A percentile compares a stretch with the other conserved stretches of the same genome.
Evolutionary conservation across 2,113 vertebrate species (phyloP).

Genomic region (Apus apus): DNA sequence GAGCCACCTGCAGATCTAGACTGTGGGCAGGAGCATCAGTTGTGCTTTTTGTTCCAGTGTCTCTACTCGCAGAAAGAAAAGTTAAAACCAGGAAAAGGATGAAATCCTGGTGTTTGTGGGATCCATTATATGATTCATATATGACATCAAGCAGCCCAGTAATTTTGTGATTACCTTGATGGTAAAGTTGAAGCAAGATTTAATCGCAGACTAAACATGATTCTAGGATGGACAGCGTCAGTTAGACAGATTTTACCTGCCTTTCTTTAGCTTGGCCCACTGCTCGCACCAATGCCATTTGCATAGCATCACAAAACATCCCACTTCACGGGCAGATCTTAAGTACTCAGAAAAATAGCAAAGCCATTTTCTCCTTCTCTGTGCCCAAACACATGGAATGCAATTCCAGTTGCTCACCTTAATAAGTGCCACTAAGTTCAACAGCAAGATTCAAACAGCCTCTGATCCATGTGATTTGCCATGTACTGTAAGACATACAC

Average conservation of each 20-base stretch:
- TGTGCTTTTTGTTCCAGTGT: neutral
- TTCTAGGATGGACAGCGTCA: neutral
- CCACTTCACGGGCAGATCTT: neutral
- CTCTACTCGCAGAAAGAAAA: neutral
- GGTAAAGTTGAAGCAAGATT: neutral
- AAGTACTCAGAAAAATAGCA: neutral
- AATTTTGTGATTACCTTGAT: neutral
- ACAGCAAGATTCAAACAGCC: neutral
- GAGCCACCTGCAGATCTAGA: neutral
- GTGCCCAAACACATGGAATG: neutral
- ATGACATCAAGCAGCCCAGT: neutral
- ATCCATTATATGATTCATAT: neutral
- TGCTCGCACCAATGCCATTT: neutral
- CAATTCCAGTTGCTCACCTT: conserved; percentile 9
- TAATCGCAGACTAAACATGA: accelerated
- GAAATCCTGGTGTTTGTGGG: neutral
- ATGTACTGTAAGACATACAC: neutral
- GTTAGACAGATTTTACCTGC: neutral
- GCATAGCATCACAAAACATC: neutral
- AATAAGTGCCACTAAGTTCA: neutral
- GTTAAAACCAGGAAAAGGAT: neutral
- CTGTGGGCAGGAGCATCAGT: neutral
- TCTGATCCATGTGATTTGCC: neutral
- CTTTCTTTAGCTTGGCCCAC: neutral
- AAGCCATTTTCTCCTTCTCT: neutral